A percentile compares a stretch with the other conserved stretches of the same genome.
These are phyloP conservation scores for Callyntrura guangdongensis DNA, from an alignment of 2,888 invertebrate genomes.

Conservation along the genomic window DNA sequence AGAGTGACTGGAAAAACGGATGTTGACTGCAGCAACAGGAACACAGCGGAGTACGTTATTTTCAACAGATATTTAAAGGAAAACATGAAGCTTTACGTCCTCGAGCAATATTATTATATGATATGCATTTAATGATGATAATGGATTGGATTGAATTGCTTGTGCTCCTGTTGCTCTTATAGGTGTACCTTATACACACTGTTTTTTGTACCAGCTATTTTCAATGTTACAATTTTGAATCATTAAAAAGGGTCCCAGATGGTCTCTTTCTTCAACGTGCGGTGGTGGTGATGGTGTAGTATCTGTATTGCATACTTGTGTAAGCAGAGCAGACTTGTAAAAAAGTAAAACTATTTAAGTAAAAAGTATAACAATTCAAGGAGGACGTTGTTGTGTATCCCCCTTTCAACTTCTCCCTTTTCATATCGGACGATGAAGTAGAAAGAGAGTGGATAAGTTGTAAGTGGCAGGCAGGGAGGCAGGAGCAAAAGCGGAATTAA, in stretches of 20 bases:
- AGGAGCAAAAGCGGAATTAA: constrained; percentile 65
- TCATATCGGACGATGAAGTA: neutral
- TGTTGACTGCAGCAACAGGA: constrained; percentile 44
- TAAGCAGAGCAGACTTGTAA: neutral
- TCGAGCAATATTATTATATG: constrained; percentile 72
- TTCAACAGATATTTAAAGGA: constrained; percentile 71
- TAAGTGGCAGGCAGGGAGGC: constrained; percentile 28
- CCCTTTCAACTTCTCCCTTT: constrained; percentile 21
- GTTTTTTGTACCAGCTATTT: neutral
- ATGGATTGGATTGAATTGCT: constrained; percentile 78
- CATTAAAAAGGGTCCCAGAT: constrained; percentile 75
- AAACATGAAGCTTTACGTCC: constrained; percentile 58
- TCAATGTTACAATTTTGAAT: constrained; percentile 36
- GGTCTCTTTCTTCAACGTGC: constrained; percentile 45
- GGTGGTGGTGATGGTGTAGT: neutral
- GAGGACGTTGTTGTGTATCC: neutral
- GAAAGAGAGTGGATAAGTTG: constrained; percentile 9
- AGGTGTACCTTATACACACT: neutral
- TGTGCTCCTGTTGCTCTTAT: constrained; percentile 56
- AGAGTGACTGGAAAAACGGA: constrained; percentile 42
- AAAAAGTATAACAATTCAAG: neutral
- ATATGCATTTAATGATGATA: constrained; percentile 76
- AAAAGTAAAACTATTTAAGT: constrained; percentile 56
- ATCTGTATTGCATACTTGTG: constrained; percentile 29
- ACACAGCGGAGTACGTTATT: constrained; percentile 35